Base-by-base conservation (phyloP, 2,113 vertebrate species). In the Cryptotis parvus region DNA sequence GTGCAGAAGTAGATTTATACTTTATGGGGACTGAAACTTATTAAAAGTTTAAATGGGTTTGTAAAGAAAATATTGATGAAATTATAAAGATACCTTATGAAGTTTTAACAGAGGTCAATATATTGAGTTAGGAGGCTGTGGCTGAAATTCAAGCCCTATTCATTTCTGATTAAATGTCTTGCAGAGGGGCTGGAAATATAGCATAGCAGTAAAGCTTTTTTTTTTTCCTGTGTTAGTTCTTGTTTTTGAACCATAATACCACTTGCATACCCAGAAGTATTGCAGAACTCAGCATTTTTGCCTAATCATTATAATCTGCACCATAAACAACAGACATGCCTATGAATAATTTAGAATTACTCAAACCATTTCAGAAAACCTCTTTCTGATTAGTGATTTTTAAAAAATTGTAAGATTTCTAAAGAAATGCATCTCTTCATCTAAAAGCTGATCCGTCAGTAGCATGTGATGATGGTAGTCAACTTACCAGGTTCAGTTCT, bases 1-100 rank as follows among this genome's bases (percentile, higher is more conserved):
- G 26, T 70, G 1, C 31, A 80, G 22, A 27, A 26, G 18, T 29
- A 86, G 52, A 66, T 78, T 12, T 84, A 72, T 33, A 6, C 63
- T 84, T 81, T 18, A 41, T 8, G 3, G 9, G 3, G 9, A 55
- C 6, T 69, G 11, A 83, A 75, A 9, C 0, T 75, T 11, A 6
- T 33, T 45, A 88, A 78, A 92, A 39, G 9, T 35, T 52, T 74
- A n/a, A 9, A 3, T 11, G 70, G 4, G 1, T 39, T 8, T 84
- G 65, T 72, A 66, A 81, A 39, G 6, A 58, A 74, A 86, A 92
- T 91, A 69, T 33, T 3, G 26, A n/a, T 6, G 88, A 43, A 85
- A 45, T 61, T n/a, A n/a, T 87, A 22, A 49, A 63, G 15, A 52
- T 66, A 70, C 14, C 18, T 93, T 29, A 12, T 78, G 41, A 77